Evolutionary conservation across 2,888 invertebrate species (phyloP), one percentile per base, ranked within the genome.

Genomic region (Laspeyria flexula): DNA sequence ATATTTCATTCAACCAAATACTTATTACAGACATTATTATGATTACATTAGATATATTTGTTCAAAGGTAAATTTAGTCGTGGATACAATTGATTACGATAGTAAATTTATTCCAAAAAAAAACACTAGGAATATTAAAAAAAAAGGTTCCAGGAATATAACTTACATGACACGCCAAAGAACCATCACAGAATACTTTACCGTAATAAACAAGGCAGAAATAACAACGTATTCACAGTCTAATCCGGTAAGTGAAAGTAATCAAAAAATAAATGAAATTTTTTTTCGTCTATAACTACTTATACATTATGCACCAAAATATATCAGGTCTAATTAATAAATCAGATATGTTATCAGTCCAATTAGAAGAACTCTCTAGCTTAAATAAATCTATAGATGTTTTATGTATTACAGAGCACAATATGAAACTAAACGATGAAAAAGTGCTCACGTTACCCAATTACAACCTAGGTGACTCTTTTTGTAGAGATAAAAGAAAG

Each of bases 381-480:
- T 7, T 27, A 5, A 27, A 27, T 10, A 27, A 27, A 27, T 10
- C 27, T 10, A 34, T 43, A 6, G 43, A 43, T 27, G n/a, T 43
- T 9, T 6, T 43, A 25, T 43, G 43, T 13, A 43, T 43, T 7
- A 34, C 43, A 12, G 43, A 43, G 23, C 43, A 43, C 34, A 33
- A 33, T 1, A 43, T 33, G 25, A 27, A 7, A 27, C 9, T 10
- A 10, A 10, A 7, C 10, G 27, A 27, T 27, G 9, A 27, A 27
- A 27, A 27, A 27, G 3, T 27, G 10, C 27, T 27, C 9, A 27
- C 27, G 10, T 27, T 27, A 27, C 10, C 27, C 9, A 27, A 27
- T 7, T 27, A 27, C 7, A 27, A 27, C 10, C 10, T 27, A 27
- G 27, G 9, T 27, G 27, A 27, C 27, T 10, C 5, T 27, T 27